Percentiles rank a stretch among this genome's conserved stretches.
phyloP scores from a whole-genome alignment of 1,140 invertebrate genomes.

The Drosophila kohkoa region DNA sequence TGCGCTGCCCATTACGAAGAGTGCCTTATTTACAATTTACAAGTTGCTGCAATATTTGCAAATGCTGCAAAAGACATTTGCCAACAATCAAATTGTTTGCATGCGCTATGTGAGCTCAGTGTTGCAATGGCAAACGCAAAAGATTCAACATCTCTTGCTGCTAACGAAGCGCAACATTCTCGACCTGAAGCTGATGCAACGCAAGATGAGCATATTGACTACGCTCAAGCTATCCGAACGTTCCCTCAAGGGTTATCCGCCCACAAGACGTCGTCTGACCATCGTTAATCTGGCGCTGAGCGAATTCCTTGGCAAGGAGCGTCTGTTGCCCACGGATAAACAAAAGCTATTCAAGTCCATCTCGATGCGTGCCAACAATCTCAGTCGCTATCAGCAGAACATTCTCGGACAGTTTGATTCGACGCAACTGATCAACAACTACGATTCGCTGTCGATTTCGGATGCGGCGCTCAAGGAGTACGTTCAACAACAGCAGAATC shows the following conservation, averaged over 20 bases:
- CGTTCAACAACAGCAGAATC: constrained; percentile 55
- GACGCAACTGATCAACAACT: constrained; percentile 39
- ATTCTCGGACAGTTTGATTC: constrained; percentile 49
- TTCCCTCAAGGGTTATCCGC: constrained; percentile 49
- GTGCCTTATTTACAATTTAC: constrained; percentile 41
- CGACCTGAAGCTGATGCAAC: constrained; percentile 59
- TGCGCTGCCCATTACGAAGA: constrained; percentile 37
- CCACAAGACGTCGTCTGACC: constrained; percentile 41
- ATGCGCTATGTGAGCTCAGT: constrained; percentile 48
- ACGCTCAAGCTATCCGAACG: constrained; percentile 59
- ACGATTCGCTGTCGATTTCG: constrained; percentile 35
- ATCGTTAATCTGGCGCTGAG: constrained; percentile 50
- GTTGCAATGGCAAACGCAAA: constrained; percentile 67
- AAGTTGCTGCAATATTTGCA: constrained; percentile 67
- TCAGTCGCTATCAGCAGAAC: constrained; percentile 40
- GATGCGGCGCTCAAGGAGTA: constrained; percentile 51
- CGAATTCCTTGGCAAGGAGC: constrained; percentile 64
- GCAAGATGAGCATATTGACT: constrained; percentile 57
- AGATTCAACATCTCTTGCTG: constrained; percentile 74
- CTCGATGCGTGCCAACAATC: constrained; percentile 36
- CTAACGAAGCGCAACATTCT: constrained; percentile 86
- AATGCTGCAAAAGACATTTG: constrained; percentile 53
- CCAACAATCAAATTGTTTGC: constrained; percentile 65
- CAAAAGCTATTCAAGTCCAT: constrained; percentile 56
- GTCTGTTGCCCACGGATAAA: constrained; percentile 53